A percentile compares a stretch with the other conserved stretches of the same genome.
Conservation (phyloP, 2,888 invertebrate species). For the Tinea trinotella region DNA sequence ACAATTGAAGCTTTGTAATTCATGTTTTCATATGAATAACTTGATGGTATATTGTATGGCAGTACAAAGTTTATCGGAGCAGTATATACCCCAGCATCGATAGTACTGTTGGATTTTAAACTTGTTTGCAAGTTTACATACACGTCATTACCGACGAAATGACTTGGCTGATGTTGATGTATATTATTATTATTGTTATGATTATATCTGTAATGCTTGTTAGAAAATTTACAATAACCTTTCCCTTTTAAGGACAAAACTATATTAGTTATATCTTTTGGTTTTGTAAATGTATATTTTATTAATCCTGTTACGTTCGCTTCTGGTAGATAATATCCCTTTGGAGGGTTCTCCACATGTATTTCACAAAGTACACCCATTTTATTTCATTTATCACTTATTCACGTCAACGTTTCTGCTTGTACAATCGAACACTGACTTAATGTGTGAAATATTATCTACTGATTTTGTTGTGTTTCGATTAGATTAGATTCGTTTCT, state of each 20-base stretch:
- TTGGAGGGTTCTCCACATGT: not conserved
- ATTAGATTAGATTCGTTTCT: not conserved
- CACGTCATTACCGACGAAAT: not conserved
- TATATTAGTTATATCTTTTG: not conserved
- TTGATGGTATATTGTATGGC: constrained; percentile 5
- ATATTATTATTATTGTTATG: not conserved
- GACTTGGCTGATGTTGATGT: not conserved
- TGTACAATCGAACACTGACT: not conserved
- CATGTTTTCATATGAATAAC: not conserved
- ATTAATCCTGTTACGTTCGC: not conserved
- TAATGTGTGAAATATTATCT: not conserved
- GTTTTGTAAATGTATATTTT: not conserved
- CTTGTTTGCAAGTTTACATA: not conserved
- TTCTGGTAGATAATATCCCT: constrained; percentile 7
- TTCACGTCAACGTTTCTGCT: not conserved
- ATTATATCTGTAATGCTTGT: not conserved
- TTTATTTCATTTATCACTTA: not conserved
- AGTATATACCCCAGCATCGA: constrained; percentile 1
- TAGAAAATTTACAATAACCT: not conserved
- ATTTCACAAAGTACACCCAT: constrained; percentile 17
- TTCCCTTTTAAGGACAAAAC: not conserved
- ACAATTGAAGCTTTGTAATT: not conserved
- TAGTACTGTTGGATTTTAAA: not conserved
- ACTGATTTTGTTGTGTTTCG: not conserved
- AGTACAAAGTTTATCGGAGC: constrained; percentile 4